phyloP scores from a whole-genome alignment of 2,113 vertebrate genomes.

The Gymnocephalus cernua region DNA sequence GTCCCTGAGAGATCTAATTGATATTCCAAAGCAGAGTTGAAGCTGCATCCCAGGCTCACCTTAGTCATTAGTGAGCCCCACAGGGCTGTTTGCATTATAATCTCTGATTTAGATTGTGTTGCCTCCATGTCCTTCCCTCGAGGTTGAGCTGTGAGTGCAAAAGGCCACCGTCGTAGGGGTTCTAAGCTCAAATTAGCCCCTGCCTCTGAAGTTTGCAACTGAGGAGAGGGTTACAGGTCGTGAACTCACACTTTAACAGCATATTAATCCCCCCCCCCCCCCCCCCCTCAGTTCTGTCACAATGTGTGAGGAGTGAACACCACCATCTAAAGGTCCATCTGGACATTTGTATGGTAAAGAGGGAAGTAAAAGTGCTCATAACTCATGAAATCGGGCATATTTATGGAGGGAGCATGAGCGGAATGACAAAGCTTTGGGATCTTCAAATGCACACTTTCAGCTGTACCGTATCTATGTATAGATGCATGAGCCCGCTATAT shows the following conservation, averaged over 20 bases:
- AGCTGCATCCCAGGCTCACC: constrained; percentile 80
- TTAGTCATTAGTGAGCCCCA: constrained; percentile 82
- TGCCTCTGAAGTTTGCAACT: constrained; percentile 43
- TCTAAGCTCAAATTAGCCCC: constrained; percentile 60
- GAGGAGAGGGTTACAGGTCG: constrained; percentile 55
- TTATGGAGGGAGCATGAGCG: constrained; percentile 23
- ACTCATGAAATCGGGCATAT: constrained; percentile 42
- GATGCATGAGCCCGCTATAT: neutral
- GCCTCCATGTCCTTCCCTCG: constrained; percentile 72
- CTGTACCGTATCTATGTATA: neutral
- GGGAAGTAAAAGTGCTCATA: constrained; percentile 39
- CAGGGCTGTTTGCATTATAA: constrained; percentile 83
- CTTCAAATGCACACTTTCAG: neutral
- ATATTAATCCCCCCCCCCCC: constrained; percentile 37
- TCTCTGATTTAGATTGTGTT: constrained; percentile 79
- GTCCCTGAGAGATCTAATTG: constrained; percentile 80
- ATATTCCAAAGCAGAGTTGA: constrained; percentile 77
- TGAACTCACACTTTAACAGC: constrained; percentile 40
- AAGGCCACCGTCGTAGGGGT: constrained; percentile 63
- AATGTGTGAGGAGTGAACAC: constrained; percentile 42
- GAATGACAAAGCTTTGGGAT: constrained; percentile 37
- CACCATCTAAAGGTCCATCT: constrained; percentile 36
- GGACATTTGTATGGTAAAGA: constrained; percentile 54
- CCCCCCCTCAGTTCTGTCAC: constrained; percentile 27
- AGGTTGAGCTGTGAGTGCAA: constrained; percentile 63